Base-by-base conservation (phyloP, 2,797 vertebrate genomes). In the Hylomyscus alleni region DNA sequence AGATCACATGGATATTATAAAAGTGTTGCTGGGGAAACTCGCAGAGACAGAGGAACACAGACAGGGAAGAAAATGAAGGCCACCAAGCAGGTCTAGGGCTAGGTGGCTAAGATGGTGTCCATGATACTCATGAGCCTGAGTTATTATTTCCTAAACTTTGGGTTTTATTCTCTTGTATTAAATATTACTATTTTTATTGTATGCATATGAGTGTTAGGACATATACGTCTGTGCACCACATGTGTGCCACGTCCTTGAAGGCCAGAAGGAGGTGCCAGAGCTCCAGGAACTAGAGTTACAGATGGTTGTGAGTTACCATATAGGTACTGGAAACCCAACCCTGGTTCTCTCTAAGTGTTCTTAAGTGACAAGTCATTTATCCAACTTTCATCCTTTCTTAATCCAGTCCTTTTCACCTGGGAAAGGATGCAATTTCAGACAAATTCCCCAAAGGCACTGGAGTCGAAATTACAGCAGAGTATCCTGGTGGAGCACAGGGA, bases 1-100 rank as follows among this genome's bases (percentile, higher is more conserved):
- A 1, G 3, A 19, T 14, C 19, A 47, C 0, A 0, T n/a, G 6
- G 17, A 77, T 83, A 47, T 47, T 86, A 34, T 6, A 50, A 75
- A 60, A 75, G 69, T 47, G 50, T 29, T 56, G n/a, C 54, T 9
- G 12, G 14, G 34, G 62, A 34, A 56, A 19, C 29, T 40, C 0
- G 0, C 13, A 78, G 7, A 24, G 37, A 82, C 17, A 65, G 44
- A 44, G 56, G 50, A 50, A 69, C n/a, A 34, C 26, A 47, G 56
- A 58, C 1, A 20, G 7, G 26, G 60, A 89, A 69, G 54, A 69
- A 24, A 11, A 73, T 62, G 54, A 37, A 75, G 52, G 58, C 31
- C 14, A 50, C 19, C 9, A 22, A 67, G 31, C 52, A 83, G 37
- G 56, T 19, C 12, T 9, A 44, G 50, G 37, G 40, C 37, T 19